Base-by-base conservation (phyloP, 2,888 invertebrate species). In the Drosophila suboccidentalis region DNA sequence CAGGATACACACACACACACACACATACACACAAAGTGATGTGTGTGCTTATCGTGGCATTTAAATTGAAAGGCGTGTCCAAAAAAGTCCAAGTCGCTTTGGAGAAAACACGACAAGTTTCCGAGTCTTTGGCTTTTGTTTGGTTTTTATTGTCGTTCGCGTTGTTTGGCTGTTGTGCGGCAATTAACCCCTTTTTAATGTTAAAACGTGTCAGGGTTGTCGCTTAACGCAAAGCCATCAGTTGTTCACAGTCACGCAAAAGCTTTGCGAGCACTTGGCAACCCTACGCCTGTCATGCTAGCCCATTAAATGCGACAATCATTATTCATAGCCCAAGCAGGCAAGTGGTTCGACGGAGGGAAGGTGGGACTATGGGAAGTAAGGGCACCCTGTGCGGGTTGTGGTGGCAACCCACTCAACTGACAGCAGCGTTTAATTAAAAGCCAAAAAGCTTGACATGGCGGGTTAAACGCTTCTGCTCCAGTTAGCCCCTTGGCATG, bases 21-120 rank as follows among this genome's bases (percentile, higher is more conserved):
- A 53, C 44, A 46, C 43, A 53, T 32, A 49, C 41, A 50, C 47
- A 39, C 5, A 2, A n/a, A n/a, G n/a, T n/a, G n/a, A n/a, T n/a
- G n/a, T 15, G 3, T 65, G 36, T 68, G 64, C 71, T 83, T 85
- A 81, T 78, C 80, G 73, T 55, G 32, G 69, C 75, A 78, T 76
- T 81, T 75, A 81, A 87, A 85, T 87, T 87, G 85, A 87, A 85
- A 87, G 87, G 87, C 85, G 87, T 87, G 85, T 84, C 85, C 72
- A 69, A 71, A 59, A 73, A 22, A 22, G 72, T 75, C 60, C 59
- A 71, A 65, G 67, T 67, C 58, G 36, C 53, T 39, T 32, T 41
- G 44, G 10, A 50, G 26, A 22, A 19, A 62, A 47, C 64, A 59
- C 66, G 60, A 51, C 69, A 72, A 66, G 62, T 61, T 51, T 57